phyloP scores from a whole-genome alignment of 2,113 vertebrate genomes.

The Psophia crepitans region DNA sequence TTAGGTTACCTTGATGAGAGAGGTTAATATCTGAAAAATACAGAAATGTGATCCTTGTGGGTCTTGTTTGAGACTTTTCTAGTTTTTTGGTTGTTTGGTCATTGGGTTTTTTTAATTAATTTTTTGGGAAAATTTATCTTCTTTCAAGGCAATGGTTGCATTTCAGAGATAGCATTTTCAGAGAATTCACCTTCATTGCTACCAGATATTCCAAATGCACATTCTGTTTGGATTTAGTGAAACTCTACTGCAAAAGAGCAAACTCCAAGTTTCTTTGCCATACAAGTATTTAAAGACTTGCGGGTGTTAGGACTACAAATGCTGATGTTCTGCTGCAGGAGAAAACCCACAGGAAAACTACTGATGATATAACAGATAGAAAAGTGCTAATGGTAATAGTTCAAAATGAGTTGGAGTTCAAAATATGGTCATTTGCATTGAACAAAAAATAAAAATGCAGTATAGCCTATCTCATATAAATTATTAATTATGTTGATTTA shows the following conservation, averaged over 20 bases:
- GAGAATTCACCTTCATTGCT: not conserved
- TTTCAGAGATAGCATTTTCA: not conserved
- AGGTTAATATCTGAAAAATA: not conserved
- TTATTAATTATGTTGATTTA: not conserved
- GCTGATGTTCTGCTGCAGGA: not conserved
- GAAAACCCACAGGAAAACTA: not conserved
- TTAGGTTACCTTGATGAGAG: not conserved
- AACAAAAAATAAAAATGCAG: not conserved
- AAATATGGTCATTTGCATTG: not conserved
- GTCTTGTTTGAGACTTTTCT: not conserved
- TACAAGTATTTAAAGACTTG: not conserved
- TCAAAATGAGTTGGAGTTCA: not conserved
- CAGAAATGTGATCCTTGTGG: not conserved
- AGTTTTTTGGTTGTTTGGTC: not conserved
- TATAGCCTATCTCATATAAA: not conserved
- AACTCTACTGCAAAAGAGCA: not conserved
- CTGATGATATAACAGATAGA: not conserved
- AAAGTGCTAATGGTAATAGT: not conserved
- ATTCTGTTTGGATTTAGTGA: not conserved
- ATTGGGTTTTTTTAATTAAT: not conserved
- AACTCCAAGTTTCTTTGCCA: not conserved
- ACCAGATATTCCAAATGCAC: not conserved
- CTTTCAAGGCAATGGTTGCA: not conserved
- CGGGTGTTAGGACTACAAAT: not conserved
- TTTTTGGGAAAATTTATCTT: not conserved